A percentile compares a stretch with the other conserved stretches of the same genome.
Conservation (phyloP, 1,140 invertebrate species). For the Zaprionus vittiger region DNA sequence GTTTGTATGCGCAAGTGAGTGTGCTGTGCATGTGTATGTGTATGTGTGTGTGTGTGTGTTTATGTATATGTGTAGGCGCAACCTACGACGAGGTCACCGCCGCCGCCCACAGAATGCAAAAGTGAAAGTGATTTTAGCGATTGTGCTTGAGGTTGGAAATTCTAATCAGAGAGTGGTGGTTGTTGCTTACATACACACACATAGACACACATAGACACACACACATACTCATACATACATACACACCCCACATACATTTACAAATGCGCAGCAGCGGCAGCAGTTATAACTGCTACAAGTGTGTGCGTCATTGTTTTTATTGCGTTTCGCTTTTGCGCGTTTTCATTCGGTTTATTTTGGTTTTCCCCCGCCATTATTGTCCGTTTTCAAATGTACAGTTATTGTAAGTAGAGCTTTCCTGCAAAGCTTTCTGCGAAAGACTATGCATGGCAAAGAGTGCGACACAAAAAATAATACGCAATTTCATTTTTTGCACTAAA, state of each 20-base stretch:
- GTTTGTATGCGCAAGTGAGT: slow-evolving; percentile 23
- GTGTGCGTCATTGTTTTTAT: slow-evolving; percentile 83
- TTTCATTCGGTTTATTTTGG: slow-evolving; percentile 75
- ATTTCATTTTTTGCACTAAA: slow-evolving; percentile 57
- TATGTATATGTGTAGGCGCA: slow-evolving; percentile 38
- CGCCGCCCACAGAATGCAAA: slow-evolving; percentile 50
- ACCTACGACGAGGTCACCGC: slow-evolving; percentile 50
- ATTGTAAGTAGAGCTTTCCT: slow-evolving; percentile 64
- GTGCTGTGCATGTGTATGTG: slow-evolving; percentile 3
- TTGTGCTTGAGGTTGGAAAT: slow-evolving; percentile 50
- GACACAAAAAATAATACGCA: slow-evolving; percentile 68
- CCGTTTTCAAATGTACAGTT: slow-evolving; percentile 73
- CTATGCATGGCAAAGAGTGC: slow-evolving; percentile 24
- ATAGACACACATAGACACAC: slow-evolving; percentile 21
- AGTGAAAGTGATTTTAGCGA: slow-evolving; percentile 73
- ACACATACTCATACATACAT: slow-evolving; percentile 6
- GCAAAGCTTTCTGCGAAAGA: slow-evolving; percentile 57
- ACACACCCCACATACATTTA: slow-evolving; percentile 3
- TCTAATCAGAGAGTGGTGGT: slow-evolving; percentile 73
- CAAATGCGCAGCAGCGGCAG: slow-evolving; percentile 42
- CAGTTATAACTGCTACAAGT: slow-evolving; percentile 68
- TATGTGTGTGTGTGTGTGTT: neutral
- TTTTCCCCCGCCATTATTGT: slow-evolving; percentile 58
- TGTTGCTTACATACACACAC: slow-evolving; percentile 56
- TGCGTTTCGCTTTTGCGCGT: slow-evolving; percentile 81